Evolutionary conservation across 2,888 invertebrate species (phyloP).

Genomic region (Conomelus anceps): DNA sequence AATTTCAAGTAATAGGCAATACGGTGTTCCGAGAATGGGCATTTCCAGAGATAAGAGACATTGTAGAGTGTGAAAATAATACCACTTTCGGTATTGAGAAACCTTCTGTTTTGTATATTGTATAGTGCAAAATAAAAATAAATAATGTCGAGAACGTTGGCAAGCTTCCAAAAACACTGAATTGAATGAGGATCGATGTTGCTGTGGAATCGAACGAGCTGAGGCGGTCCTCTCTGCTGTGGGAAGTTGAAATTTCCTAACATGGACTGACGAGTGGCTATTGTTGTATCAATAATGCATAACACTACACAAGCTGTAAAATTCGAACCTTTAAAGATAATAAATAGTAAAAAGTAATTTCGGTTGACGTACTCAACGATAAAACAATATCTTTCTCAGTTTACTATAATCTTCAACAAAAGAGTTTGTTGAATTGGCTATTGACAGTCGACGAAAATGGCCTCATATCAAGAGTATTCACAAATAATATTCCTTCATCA

Average conservation of each 20-base stretch:
- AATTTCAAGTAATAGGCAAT: too few relatives aligned
- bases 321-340: not conserved
- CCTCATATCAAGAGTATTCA: too few relatives aligned
- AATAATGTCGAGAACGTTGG: not conserved
- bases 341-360: too few relatives aligned
- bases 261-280: not conserved
- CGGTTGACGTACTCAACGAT: too few relatives aligned
- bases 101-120: not conserved
- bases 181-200: not conserved
- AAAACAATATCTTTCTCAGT: too few relatives aligned
- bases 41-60: not conserved
- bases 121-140: not conserved
- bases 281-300: not conserved
- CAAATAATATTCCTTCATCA: too few relatives aligned
- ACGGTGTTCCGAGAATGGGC: too few relatives aligned
- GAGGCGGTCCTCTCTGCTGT: not conserved
- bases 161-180: not conserved
- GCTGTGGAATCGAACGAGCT: not conserved
- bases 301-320: not conserved
- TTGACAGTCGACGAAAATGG: too few relatives aligned
- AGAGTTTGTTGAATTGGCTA: too few relatives aligned
- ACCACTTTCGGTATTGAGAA: not conserved
- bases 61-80: not conserved
- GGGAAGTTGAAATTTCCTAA: not conserved
- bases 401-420: too few relatives aligned